Base-by-base conservation (phyloP, 2,888 invertebrate species). In the Platycheirus albimanus region DNA sequence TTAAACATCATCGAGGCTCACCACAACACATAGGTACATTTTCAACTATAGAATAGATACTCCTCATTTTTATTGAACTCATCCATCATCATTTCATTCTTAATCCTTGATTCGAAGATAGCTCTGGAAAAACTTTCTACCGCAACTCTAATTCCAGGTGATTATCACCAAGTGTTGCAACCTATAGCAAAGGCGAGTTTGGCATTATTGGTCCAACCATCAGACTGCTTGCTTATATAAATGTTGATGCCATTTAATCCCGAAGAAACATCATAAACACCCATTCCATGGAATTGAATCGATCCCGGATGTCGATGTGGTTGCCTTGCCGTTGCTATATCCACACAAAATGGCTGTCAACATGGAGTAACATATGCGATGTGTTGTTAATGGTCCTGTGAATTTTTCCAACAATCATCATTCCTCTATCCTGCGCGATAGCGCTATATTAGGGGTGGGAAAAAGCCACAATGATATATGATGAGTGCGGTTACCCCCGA, bases 281-380 rank as follows among this genome's bases (percentile, higher is more conserved):
- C 77, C 83, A 72, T 69, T 56, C 7, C n/a, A 0, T 11, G n/a
- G 4, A n/a, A n/a, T n/a, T 11, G n/a, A 8, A 11, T 36, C 36
- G 11, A 17, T 58, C 66, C 78, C 77, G 83, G 83, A 24, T n/a
- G n/a, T n/a, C n/a, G 24, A 83, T 74, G 83, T 69, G 81, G 81
- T 71, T 58, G 81, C 56, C 41, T 8, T 33, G 3, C 17, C 17
- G 4, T 7, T 13, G 19, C 24, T 20, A 51, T 71, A 19, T 20
- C 8, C 10, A 47, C 49, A 83, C 78, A 83, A 83, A 83, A 83
- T 83, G 83, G 83, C 83, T 83, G 83, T 83, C 83, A 83, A 83
- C 83, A 83, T 74, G 72, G 58, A 78, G 83, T 83, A 83, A 77
- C 83, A 83, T 83, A 83, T 83, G 83, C 72, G 83, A 83, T 70